These are phyloP conservation scores for Bombyx huttoni DNA, from an alignment of 2,888 invertebrate species.

Conservation along the genomic window DNA sequence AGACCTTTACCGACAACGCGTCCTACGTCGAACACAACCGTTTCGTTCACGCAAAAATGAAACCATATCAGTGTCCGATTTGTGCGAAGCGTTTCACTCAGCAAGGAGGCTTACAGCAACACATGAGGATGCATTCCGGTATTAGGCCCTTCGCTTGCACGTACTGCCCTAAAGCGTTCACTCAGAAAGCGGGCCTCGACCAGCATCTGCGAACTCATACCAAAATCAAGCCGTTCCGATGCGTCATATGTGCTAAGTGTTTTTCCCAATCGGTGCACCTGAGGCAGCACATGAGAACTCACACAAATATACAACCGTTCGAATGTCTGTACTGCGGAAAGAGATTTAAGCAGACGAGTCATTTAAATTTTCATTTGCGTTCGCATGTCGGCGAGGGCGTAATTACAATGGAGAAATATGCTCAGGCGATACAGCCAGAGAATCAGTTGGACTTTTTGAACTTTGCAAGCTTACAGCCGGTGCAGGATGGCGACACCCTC, in stretches of 20 bases:
- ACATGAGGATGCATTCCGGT: slow-evolving; percentile 62
- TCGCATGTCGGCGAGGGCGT: slow-evolving; percentile 41
- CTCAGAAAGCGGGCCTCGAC: slow-evolving; percentile 61
- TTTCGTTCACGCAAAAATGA: slow-evolving; percentile 46
- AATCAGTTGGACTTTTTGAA: slow-evolving; percentile 40
- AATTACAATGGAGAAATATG: slow-evolving; percentile 30
- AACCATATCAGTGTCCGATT: slow-evolving; percentile 53
- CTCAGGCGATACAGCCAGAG: slow-evolving; percentile 24
- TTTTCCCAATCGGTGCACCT: slow-evolving; percentile 65
- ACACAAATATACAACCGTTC: slow-evolving; percentile 64
- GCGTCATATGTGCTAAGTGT: slow-evolving; percentile 55
- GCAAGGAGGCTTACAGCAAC: slow-evolving; percentile 59
- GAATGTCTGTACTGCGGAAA: slow-evolving; percentile 50
- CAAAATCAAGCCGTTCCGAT: slow-evolving; percentile 60
- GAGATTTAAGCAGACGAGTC: slow-evolving; percentile 62
- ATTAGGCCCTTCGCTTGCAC: slow-evolving; percentile 54
- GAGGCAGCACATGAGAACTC: slow-evolving; percentile 63
- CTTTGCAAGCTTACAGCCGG: slow-evolving; percentile 43
- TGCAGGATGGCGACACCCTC: slow-evolving; percentile 48
- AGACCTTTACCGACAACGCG: slow-evolving; percentile 35
- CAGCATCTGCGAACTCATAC: slow-evolving; percentile 64
- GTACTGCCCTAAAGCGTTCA: slow-evolving; percentile 57
- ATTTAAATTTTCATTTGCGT: slow-evolving; percentile 60
- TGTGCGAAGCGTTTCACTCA: slow-evolving; percentile 61
- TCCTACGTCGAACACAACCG: slow-evolving; percentile 54